Evolutionary conservation across 1,140 invertebrate genomes (phyloP).

Genomic region (Linepithema humile): DNA sequence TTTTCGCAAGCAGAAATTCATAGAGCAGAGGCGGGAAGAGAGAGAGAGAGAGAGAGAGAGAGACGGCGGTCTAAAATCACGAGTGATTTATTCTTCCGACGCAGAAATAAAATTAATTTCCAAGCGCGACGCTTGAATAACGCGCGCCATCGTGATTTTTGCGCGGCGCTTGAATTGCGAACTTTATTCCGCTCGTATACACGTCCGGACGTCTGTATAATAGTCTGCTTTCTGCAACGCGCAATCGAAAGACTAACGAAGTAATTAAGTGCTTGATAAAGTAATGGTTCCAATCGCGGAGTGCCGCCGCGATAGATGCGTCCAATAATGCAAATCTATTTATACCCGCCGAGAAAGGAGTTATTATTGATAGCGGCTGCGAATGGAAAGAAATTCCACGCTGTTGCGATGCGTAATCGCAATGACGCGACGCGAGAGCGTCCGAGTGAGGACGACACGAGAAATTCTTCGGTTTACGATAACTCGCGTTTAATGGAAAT

Average conservation of each 20-base stretch:
- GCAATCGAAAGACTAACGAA: conserved; percentile 31
- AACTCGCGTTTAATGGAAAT: conserved; percentile 49
- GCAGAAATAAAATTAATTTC: neutral
- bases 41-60: neutral
- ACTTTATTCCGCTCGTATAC: neutral
- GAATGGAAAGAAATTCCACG: conserved; percentile 46
- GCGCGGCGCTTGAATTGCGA: neutral
- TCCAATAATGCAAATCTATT: conserved; percentile 51
- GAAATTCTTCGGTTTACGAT: conserved; percentile 50
- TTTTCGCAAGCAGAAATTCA: neutral
- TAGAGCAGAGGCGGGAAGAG: neutral
- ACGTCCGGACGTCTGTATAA: neutral
- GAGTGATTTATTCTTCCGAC: neutral
- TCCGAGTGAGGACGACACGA: neutral
- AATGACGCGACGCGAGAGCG: conserved; percentile 33
- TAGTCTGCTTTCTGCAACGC: conserved; percentile 50
- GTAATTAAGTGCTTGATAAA: conserved; percentile 52
- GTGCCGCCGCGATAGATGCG: neutral
- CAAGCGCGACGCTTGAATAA: neutral
- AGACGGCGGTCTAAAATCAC: neutral
- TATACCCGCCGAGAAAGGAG: conserved; percentile 16
- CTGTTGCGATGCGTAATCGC: conserved; percentile 47
- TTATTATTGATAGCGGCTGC: conserved; percentile 44
- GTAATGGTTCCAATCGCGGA: conserved; percentile 30
- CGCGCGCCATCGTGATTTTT: neutral